Conservation (phyloP, 2,888 invertebrate genomes). For the Pedicia rivosa region DNA sequence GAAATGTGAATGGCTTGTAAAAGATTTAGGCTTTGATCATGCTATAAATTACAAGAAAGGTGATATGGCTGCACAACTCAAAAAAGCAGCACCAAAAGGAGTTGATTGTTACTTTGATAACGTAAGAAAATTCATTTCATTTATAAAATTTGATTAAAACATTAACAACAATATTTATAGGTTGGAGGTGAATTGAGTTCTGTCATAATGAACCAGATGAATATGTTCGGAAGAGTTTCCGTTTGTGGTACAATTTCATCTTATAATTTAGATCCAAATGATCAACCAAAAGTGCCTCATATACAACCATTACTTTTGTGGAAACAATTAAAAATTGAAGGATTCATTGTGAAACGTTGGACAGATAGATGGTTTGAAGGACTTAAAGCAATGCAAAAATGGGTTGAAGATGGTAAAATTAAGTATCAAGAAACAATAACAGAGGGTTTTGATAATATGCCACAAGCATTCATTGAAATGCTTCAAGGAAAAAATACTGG, state of each 20-base stretch:
- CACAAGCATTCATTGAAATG: constrained; percentile 48
- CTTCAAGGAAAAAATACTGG: constrained; percentile 49
- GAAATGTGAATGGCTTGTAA: constrained; percentile 49
- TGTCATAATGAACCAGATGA: constrained; percentile 43
- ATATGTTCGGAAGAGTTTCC: constrained; percentile 39
- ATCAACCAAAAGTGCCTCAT: constrained; percentile 16
- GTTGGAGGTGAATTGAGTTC: constrained; percentile 48
- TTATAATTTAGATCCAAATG: constrained; percentile 35
- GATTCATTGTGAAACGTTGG: constrained; percentile 35
- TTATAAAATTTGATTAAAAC: background rate
- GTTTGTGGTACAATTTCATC: constrained; percentile 48
- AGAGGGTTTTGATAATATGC: constrained; percentile 58
- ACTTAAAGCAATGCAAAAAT: constrained; percentile 41
- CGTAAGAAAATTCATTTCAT: constrained; percentile 30
- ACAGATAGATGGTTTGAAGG: constrained; percentile 43
- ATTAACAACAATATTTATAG: background rate
- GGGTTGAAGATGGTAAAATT: constrained; percentile 51
- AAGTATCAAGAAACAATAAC: constrained; percentile 52
- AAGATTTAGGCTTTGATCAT: constrained; percentile 47
- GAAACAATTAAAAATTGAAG: constrained; percentile 44
- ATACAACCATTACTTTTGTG: constrained; percentile 38
- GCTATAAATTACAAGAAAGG: constrained; percentile 57
- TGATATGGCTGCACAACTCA: constrained; percentile 40
- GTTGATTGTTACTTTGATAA: constrained; percentile 66
- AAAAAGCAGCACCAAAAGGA: constrained; percentile 47